phyloP scores from a whole-genome alignment of 2,888 invertebrate species.

The Callyntrura guangdongensis region DNA sequence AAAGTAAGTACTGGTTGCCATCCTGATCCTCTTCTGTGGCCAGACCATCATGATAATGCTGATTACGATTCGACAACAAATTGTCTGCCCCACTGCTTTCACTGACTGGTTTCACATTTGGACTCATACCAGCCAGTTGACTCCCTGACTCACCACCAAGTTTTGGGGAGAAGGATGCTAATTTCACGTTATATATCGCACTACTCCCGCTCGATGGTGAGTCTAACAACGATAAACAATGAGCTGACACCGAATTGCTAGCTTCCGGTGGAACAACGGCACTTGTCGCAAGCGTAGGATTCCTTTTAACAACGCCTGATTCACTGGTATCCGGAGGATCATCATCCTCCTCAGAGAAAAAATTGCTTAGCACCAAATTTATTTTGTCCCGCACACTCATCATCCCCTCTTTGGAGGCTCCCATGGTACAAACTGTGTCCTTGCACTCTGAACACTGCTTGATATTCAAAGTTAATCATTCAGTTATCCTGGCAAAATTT shows the following conservation, averaged over 20 bases:
- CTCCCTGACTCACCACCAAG: background rate
- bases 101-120: background rate
- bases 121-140: background rate
- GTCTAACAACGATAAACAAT: background rate
- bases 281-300: background rate
- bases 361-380: constrained; percentile 45
- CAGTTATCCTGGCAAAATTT: background rate
- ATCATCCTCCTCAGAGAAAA: constrained; percentile 9
- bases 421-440: constrained; percentile 33
- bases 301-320: constrained; percentile 4
- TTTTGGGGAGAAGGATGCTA: background rate
- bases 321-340: constrained; percentile 40
- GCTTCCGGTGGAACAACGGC: constrained; percentile 1
- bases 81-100: background rate
- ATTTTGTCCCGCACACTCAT: constrained; percentile 57
- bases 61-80: constrained; percentile 7
- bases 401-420: constrained; percentile 63
- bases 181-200: background rate
- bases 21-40: background rate
- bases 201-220: background rate
- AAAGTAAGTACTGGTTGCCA: background rate
- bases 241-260: background rate
- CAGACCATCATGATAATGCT: background rate
- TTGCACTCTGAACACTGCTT: too few relatives aligned
- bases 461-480: background rate